phyloP scores from a whole-genome alignment of 64 coral and sea anemone species.

The Hydrozoanthus tunicans region DNA sequence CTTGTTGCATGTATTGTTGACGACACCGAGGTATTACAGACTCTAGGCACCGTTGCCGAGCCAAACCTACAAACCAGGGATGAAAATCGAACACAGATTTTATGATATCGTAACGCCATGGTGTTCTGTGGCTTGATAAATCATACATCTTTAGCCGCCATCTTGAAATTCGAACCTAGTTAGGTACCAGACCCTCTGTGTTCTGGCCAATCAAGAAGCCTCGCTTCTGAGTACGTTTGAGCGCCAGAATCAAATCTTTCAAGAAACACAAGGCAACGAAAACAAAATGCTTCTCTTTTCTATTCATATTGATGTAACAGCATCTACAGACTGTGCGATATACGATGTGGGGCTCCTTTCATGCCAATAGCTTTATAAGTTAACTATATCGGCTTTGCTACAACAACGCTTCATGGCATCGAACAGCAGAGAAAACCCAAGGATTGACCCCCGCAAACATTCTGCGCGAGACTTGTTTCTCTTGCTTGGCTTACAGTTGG shows the following conservation, averaged over 20 bases:
- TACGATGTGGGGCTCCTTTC: background rate
- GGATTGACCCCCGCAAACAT: constrained; percentile 13
- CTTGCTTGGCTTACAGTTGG: constrained; percentile 42
- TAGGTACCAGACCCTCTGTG: constrained; percentile 10
- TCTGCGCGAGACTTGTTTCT: constrained; percentile 41
- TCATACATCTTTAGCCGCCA: background rate
- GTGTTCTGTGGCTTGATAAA: background rate
- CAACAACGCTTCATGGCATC: background rate
- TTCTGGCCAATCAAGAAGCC: constrained; percentile 1
- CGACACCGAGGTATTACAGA: background rate
- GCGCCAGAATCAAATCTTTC: constrained; percentile 40
- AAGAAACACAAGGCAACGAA: background rate
- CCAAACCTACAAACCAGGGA: background rate
- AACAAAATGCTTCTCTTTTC: no score
- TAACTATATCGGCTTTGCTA: background rate
- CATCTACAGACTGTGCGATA: background rate
- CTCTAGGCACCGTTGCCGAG: background rate
- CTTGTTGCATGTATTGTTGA: background rate
- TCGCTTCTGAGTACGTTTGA: background rate
- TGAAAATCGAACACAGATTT: background rate
- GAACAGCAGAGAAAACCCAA: background rate
- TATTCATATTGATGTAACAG: background rate
- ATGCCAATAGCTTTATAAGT: background rate
- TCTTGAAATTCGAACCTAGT: background rate
- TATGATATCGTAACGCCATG: constrained; percentile 2